phyloP scores from a whole-genome alignment of 2,888 invertebrate genomes.

The Drosophila sordidapex region DNA sequence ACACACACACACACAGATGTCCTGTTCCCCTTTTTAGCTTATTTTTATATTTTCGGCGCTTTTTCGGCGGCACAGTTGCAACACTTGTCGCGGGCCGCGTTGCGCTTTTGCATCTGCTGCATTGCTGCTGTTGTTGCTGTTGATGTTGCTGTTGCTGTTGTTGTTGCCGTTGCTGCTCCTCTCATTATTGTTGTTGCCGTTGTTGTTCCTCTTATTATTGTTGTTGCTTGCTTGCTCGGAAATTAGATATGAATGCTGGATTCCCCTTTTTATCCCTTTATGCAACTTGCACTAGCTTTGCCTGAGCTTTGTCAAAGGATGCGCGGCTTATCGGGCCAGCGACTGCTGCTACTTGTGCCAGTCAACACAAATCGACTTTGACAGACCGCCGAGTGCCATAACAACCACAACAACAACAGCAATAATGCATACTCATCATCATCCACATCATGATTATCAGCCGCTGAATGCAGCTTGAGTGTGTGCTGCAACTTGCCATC shows the following conservation, averaged over 20 bases:
- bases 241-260: constrained; percentile 55
- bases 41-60: constrained; percentile 35
- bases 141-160: constrained; percentile 6
- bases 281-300: not conserved
- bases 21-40: constrained; percentile 24
- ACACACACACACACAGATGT: constrained; percentile 52
- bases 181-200: not conserved
- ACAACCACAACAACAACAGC: constrained; percentile 13
- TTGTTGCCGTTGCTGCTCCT: constrained; percentile 17
- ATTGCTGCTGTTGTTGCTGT: not conserved
- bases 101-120: constrained; percentile 40
- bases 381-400: constrained; percentile 66
- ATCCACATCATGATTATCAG: constrained; percentile 28
- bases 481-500: constrained; percentile 45
- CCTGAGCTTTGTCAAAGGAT: constrained; percentile 38
- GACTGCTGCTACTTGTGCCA: constrained; percentile 52
- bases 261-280: not conserved
- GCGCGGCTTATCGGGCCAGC: constrained; percentile 63
- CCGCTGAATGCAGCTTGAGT: constrained; percentile 56
- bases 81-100: constrained; percentile 68
- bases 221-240: constrained; percentile 5
- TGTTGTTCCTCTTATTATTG: constrained; percentile 12
- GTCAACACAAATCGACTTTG: constrained; percentile 69
- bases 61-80: constrained; percentile 51
- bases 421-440: constrained; percentile 2